Evolutionary conservation across 2,888 invertebrate genomes (phyloP).

Genomic region (Phymatocera aterrima): DNA sequence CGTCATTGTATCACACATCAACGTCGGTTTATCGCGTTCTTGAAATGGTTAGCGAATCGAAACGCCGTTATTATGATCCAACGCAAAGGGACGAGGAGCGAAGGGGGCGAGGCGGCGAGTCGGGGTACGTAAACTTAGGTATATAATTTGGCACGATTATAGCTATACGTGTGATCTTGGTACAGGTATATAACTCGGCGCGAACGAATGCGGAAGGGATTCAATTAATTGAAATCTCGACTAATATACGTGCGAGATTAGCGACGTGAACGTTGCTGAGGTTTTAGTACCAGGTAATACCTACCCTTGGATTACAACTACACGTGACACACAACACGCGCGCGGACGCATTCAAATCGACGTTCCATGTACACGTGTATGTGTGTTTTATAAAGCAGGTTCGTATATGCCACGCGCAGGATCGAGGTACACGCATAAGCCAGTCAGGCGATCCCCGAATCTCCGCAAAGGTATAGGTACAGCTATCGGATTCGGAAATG

Average conservation of each 20-base stretch:
- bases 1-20: background rate
- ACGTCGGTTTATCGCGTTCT: slow-evolving; percentile 17
- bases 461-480: too few relatives aligned
- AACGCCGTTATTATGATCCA: slow-evolving; percentile 12
- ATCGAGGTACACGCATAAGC: background rate
- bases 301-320: slow-evolving; percentile 27
- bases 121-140: too few relatives aligned
- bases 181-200: background rate
- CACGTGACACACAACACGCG: background rate
- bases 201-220: slow-evolving; percentile 34
- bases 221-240: slow-evolving; percentile 42
- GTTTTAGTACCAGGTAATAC: slow-evolving; percentile 37
- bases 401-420: background rate
- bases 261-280: slow-evolving; percentile 10
- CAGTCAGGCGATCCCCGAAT: background rate
- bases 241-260: slow-evolving; percentile 41
- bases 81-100: too few relatives aligned
- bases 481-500: too few relatives aligned
- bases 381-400: background rate
- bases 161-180: background rate
- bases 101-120: too few relatives aligned
- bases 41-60: slow-evolving; percentile 29
- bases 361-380: background rate
- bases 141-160: too few relatives aligned
- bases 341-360: background rate